phyloP scores from a whole-genome alignment of 1,140 invertebrate genomes.

The Magallana gigas region DNA sequence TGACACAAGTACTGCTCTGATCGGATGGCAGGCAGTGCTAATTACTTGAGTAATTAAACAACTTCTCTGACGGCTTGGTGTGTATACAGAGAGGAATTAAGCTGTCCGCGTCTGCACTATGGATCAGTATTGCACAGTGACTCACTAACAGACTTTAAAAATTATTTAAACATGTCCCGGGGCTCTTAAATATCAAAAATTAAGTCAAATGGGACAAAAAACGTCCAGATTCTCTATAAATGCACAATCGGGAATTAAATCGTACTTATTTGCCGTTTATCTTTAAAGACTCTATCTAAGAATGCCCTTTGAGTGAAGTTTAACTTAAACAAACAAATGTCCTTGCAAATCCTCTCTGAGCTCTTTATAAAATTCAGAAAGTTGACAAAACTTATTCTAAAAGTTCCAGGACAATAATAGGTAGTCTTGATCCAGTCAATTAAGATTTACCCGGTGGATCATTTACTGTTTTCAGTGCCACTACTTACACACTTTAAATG shows the following conservation, averaged over 20 bases:
- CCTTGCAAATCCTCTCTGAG: neutral
- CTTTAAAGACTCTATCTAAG: neutral
- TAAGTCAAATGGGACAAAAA: neutral
- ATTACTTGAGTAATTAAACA: conserved; percentile 17
- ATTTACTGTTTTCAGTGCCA: neutral
- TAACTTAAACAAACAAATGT: conserved; percentile 20
- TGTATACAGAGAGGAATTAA: neutral
- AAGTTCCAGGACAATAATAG: conserved; percentile 7
- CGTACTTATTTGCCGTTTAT: neutral
- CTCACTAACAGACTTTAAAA: neutral
- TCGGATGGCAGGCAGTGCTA: neutral
- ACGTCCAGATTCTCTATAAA: neutral
- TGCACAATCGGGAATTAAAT: neutral
- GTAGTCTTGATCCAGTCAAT: conserved; percentile 19
- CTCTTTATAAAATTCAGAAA: conserved; percentile 25
- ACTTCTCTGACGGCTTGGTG: neutral
- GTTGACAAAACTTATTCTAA: conserved; percentile 34
- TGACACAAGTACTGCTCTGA: neutral
- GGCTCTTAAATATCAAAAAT: neutral
- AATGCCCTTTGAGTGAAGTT: neutral
- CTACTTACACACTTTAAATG: conserved; percentile 5
- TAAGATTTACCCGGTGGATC: neutral
- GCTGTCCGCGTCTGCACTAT: neutral
- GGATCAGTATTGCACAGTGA: conserved; percentile 1
- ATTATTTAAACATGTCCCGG: neutral